A percentile compares a stretch with the other conserved stretches of the same genome.
Conservation (phyloP, 2,797 vertebrate genomes). For the Manis pentadactyla region DNA sequence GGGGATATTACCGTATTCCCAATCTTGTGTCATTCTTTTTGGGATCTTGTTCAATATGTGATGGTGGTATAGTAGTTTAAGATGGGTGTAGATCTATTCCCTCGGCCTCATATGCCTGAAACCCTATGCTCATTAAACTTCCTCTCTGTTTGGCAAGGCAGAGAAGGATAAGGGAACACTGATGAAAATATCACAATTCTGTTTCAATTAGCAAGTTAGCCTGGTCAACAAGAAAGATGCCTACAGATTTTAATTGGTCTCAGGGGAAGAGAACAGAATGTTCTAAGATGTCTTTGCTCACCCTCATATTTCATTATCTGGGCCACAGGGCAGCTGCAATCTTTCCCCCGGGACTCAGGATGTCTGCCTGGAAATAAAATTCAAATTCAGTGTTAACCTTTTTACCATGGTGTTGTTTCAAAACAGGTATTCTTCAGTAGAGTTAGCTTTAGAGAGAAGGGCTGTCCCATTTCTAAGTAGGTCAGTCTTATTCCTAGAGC, state of each 20-base stretch:
- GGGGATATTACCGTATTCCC: not conserved
- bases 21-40: not conserved
- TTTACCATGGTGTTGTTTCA: conserved; percentile 73
- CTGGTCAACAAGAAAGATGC: conserved; percentile 75
- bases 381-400: conserved; percentile 70
- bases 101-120: not conserved
- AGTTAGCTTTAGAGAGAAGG: not conserved
- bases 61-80: not conserved
- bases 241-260: conserved; percentile 77
- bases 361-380: conserved; percentile 75
- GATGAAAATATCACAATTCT: conserved; percentile 69
- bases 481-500: conserved; percentile 60
- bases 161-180: conserved; percentile 50
- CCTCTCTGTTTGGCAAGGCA: not conserved
- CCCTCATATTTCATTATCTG: conserved; percentile 78
- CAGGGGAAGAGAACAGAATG: conserved; percentile 80
- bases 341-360: conserved; percentile 73
- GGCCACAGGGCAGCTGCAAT: conserved; percentile 75
- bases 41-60: not conserved
- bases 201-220: conserved; percentile 81
- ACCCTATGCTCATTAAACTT: not conserved
- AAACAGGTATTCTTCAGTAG: conserved; percentile 62
- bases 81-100: fast-evolving
- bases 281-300: conserved; percentile 80
- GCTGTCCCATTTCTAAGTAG: conserved; percentile 65